Evolutionary conservation across 2,113 vertebrate species (phyloP).

Genomic region (Sprattus sprattus): DNA sequence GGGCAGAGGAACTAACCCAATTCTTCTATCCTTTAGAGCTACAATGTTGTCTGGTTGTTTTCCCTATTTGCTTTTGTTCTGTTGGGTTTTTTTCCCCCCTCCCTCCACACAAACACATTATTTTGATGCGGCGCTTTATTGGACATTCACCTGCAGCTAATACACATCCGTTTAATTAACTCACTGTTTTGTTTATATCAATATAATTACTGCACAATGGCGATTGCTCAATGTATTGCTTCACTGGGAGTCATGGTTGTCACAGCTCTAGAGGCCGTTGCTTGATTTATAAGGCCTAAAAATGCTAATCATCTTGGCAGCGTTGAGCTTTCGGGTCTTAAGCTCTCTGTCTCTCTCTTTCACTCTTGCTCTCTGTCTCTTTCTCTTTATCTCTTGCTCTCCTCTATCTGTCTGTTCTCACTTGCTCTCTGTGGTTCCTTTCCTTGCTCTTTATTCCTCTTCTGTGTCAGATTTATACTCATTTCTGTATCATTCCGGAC

Average conservation of each 20-base stretch:
- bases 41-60: background rate
- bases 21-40: constrained; percentile 16
- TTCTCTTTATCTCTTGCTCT: background rate
- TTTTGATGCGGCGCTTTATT: background rate
- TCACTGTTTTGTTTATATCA: constrained; percentile 34
- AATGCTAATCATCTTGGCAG: constrained; percentile 33
- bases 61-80: background rate
- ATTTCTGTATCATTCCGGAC: constrained; percentile 1
- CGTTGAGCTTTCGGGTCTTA: constrained; percentile 8
- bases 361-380: background rate
- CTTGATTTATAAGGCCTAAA: background rate
- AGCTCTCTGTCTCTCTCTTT: constrained; percentile 1
- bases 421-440: background rate
- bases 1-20: background rate
- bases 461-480: background rate
- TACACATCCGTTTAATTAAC: constrained; percentile 23
- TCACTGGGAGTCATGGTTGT: constrained; percentile 24
- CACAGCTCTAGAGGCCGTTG: background rate
- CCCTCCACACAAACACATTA: background rate
- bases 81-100: background rate
- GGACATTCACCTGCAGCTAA: constrained; percentile 21
- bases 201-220: constrained; percentile 34
- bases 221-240: constrained; percentile 31
- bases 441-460: background rate
- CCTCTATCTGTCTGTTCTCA: background rate